Percentiles rank a stretch among this genome's conserved stretches.
These are phyloP conservation scores for Hyposoter didymator DNA, from an alignment of 2,888 invertebrate genomes.

Conservation along the genomic window DNA sequence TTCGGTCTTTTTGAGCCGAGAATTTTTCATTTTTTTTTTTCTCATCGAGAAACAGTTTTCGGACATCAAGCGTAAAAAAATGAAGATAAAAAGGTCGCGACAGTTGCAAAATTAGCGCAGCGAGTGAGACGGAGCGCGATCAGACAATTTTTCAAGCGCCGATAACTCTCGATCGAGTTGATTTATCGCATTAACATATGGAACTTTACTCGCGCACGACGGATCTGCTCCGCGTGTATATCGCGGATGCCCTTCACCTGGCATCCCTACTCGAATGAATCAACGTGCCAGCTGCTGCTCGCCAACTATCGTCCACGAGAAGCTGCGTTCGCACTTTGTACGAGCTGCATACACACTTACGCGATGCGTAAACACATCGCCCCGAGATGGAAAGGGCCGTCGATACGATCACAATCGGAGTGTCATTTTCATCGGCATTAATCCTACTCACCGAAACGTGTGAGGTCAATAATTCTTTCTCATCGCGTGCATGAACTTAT, in stretches of 20 bases:
- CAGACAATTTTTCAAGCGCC: not conserved
- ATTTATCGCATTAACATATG: conserved; percentile 37
- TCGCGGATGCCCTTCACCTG: conserved; percentile 66
- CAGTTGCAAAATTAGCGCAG: not conserved
- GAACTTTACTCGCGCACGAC: not conserved
- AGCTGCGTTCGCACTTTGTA: conserved; percentile 35
- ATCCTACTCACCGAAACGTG: conserved; percentile 25
- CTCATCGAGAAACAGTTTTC: not conserved
- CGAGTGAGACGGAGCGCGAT: not conserved
- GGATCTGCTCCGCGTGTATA: conserved; percentile 7
- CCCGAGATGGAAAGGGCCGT: conserved; percentile 5
- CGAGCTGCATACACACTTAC: not conserved
- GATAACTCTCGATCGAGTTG: conserved; percentile 21
- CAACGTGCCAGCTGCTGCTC: conserved; percentile 69
- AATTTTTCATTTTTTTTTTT: not conserved
- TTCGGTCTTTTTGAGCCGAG: too few species aligned
- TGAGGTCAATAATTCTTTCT: conserved; percentile 48
- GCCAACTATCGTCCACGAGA: conserved; percentile 50
- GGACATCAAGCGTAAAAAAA: not conserved
- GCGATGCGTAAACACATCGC: conserved; percentile 7
- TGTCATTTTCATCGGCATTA: conserved; percentile 19
- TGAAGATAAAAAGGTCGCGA: not conserved
- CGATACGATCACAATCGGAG: conserved; percentile 49
- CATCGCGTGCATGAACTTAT: too few species aligned
- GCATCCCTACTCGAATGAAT: conserved; percentile 67